Evolutionary conservation across 1,140 invertebrate species (phyloP).

Genomic region (Pachypsylla venusta): DNA sequence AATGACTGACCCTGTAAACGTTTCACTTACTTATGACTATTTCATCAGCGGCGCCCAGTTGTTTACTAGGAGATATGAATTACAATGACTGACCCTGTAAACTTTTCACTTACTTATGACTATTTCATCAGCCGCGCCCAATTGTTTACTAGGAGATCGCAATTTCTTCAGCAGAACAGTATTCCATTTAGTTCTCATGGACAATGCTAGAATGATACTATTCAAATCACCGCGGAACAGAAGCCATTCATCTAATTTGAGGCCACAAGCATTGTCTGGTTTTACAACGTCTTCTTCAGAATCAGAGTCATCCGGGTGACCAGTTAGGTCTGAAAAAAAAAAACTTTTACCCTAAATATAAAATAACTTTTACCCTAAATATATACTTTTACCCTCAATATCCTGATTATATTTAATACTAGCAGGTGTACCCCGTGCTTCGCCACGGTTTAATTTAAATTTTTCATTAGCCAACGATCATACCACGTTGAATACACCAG

Average conservation of each 20-base stretch:
- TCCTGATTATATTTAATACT: too few species aligned
- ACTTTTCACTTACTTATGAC: too few species aligned
- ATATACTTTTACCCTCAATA: too few species aligned
- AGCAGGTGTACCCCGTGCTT: too few species aligned
- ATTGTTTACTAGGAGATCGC: not conserved
- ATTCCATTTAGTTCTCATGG: conserved; percentile 55
- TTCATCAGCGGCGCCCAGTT: not conserved
- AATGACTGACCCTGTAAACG: not conserved
- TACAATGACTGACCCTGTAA: not conserved
- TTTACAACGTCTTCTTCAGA: conserved; percentile 43
- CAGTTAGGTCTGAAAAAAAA: not conserved
- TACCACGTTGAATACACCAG: too few species aligned
- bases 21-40: too few species aligned
- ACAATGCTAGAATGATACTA: conserved; percentile 46
- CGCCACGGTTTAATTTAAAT: too few species aligned
- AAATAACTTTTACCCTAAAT: too few species aligned
- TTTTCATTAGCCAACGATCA: too few species aligned
- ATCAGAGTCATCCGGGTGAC: conserved; percentile 16
- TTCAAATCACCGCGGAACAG: conserved; percentile 53
- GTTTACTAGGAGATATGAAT: not conserved
- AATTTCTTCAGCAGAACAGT: not conserved
- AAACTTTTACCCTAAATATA: too few species aligned
- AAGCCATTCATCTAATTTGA: conserved; percentile 65
- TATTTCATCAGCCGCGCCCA: conserved; percentile 5
- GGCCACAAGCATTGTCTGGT: conserved; percentile 40